Base-by-base conservation (phyloP, 1,140 invertebrate genomes). In the Zaprionus capensis region DNA sequence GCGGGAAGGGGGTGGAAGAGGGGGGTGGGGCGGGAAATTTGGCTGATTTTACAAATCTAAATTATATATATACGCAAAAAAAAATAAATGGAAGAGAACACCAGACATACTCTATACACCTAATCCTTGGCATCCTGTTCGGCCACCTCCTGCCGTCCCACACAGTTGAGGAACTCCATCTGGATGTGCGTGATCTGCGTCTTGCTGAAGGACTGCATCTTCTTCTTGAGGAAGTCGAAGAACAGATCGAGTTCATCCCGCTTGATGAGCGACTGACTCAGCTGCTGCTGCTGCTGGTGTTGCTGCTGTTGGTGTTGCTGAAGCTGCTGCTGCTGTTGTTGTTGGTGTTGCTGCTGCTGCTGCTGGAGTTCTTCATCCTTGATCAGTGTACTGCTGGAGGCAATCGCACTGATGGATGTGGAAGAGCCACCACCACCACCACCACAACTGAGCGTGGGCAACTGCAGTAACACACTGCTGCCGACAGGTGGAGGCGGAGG, bases 81-180 rank as follows among this genome's bases (percentile, higher is more conserved):
- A 65, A 28, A 65, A 22, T 22, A 22, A 11, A 38, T 38, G 26
- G 14, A 20, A 38, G 15, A 7, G 5, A 51, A 66, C 64, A 34
- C 20, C 24, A 17, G 24, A 26, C 20, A 26, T 7, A 34, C 31
- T 51, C 26, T 31, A 49, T 31, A 49, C 1, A 38, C 36, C 71
- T 93, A 96, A 98, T 93, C 95, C 96, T 1, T 97, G 98, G 86
- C 97, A 95, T 94, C 94, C 97, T 67, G 94, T 95, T 82, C 95
- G 96, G 71, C 81, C 34, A 78, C 76, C 71, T 92, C 91, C 66
- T 90, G 88, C 22, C 84, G 72, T 17, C 90, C 77, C 26, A 92
- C 91, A 58, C 91, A 92, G 67, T 92, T 92, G 12, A 92, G 66
- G 74, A 92, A 92, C 68, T 92, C 91, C 72, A 92, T 86, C 67